Base-by-base conservation (phyloP, 2,113 vertebrate genomes). In the Phalacrocorax carbo region DNA sequence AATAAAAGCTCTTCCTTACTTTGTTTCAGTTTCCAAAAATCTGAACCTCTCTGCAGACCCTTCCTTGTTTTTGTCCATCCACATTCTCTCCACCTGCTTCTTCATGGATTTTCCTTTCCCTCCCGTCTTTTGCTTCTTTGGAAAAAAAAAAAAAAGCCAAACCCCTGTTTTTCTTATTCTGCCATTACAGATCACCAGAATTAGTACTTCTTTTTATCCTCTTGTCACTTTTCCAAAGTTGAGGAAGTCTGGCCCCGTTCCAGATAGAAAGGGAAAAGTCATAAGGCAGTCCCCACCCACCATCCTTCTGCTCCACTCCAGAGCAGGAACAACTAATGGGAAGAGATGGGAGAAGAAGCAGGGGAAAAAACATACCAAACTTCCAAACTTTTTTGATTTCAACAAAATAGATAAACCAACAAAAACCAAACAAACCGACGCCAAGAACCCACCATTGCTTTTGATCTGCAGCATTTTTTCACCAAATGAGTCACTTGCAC, bases 271-370 rank as follows among this genome's bases (percentile, higher is more conserved):
- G 73, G 95, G 88, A 96, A 97, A 96, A 95, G 89, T 97, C 96
- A 96, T 86, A 93, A 94, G 93, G 94, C 93, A 93, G 91, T 85
- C 84, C 42, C 89, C 95, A 93, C 94, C 95, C 87, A 95, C 96
- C 94, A 94, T 95, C 96, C 93, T 96, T 96, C 96, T 97, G 96
- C 95, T 97, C 60, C 2, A 3, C 58, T 89, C 71, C 10, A 7
- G 92, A 92, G 93, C 85, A 60, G 85, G 93, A 95, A 61, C 78
- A 82, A 86, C 85, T 85, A 85, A 91, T 0, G 15, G 85, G 88
- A 96, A 90, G 58, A 88, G 46, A 86, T 51, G 60, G 85, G 66
- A 84, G 69, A 82, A 86, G 70, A 94, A 71, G 52, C 86, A 93
- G 44, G 51, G 49, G 86, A 94, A 95, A 80, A 82, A 91, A 91